Conservation (phyloP, 2,888 invertebrate genomes). For the Mythimna ferrago region DNA sequence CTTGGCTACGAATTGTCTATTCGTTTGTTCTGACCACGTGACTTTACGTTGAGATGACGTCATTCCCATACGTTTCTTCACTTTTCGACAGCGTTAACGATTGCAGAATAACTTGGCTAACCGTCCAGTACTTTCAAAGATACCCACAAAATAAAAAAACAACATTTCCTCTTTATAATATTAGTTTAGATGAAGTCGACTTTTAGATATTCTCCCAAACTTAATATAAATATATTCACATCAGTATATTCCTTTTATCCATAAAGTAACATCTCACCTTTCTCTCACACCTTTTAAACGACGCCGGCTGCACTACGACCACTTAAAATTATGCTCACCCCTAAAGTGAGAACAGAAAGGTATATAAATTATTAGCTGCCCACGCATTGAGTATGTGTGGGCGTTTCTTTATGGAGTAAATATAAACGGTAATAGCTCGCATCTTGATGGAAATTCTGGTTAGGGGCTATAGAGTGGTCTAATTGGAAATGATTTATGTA, state of each 20-base stretch:
- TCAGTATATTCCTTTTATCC: background rate
- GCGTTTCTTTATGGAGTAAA: constrained; percentile 29
- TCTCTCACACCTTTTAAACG: background rate
- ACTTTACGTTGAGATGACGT: no score
- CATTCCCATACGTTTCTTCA: no score
- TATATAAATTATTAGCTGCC: constrained; percentile 37
- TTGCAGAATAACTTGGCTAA: no score
- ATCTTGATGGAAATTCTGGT: background rate
- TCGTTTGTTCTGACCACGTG: no score
- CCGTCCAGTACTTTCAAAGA: no score
- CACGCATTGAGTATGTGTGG: constrained; percentile 41
- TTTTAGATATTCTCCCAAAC: no score
- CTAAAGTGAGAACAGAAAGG: constrained; percentile 18
- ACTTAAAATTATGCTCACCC: constrained; percentile 32
- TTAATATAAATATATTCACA: no score
- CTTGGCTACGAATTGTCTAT: no score
- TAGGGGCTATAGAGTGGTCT: background rate
- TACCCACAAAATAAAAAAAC: no score
- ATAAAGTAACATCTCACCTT: background rate
- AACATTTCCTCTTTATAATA: no score
- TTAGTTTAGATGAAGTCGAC: no score
- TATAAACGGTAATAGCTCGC: background rate
- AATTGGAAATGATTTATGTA: background rate
- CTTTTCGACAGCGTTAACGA: no score
- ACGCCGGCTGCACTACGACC: constrained; percentile 11